phyloP scores from a whole-genome alignment of 2,888 invertebrate species.

The Aethes cnicana region DNA sequence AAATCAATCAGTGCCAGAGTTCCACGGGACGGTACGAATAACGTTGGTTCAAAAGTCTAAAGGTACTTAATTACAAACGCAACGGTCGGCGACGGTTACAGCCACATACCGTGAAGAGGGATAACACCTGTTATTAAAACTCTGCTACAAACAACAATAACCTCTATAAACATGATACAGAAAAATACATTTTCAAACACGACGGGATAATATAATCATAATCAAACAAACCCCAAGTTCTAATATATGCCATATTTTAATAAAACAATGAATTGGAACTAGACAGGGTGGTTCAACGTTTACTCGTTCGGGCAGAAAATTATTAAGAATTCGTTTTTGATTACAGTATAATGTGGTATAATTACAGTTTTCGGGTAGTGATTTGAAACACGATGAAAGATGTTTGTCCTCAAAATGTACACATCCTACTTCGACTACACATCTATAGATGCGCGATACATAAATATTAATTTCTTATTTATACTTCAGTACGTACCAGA shows the following conservation, averaged over 20 bases:
- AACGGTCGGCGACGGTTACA: conserved; percentile 70
- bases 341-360: too few relatives aligned
- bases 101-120: conserved; percentile 66
- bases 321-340: conserved; percentile 14
- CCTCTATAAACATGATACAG: conserved; percentile 8
- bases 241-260: conserved; percentile 25
- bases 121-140: conserved; percentile 56
- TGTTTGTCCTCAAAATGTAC: too few relatives aligned
- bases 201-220: conserved; percentile 13
- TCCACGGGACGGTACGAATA: neutral
- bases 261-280: conserved; percentile 19
- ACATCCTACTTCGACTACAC: too few relatives aligned
- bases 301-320: conserved; percentile 20
- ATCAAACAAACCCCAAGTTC: conserved; percentile 23
- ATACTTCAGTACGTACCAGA: too few relatives aligned
- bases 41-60: conserved; percentile 16
- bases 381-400: too few relatives aligned
- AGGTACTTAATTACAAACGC: conserved; percentile 37
- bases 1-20: too few relatives aligned
- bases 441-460: too few relatives aligned
- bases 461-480: too few relatives aligned
- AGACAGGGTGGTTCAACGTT: conserved; percentile 14
- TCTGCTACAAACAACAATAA: conserved; percentile 16
- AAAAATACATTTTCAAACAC: conserved; percentile 14
- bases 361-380: too few relatives aligned